These are phyloP conservation scores for Gobionotothen gibberifrons DNA, from an alignment of 2,797 vertebrate genomes.

Conservation along the genomic window DNA sequence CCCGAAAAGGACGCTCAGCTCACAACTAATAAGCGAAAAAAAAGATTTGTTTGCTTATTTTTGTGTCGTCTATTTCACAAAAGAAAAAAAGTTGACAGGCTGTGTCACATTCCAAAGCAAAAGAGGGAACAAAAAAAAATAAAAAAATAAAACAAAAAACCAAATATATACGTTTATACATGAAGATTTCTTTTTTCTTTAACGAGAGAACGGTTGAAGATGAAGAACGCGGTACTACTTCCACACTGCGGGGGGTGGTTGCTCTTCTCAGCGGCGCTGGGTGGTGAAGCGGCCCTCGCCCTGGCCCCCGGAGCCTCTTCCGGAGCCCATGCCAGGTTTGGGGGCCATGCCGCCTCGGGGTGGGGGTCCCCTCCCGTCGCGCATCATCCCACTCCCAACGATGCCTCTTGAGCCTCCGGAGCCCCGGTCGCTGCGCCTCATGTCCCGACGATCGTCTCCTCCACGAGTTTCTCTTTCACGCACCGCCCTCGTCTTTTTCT, in stretches of 20 bases:
- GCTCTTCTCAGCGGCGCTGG: slow-evolving; percentile 90
- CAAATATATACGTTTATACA: slow-evolving; percentile 84
- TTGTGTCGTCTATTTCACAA: slow-evolving; percentile 87
- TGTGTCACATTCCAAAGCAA: slow-evolving; percentile 98
- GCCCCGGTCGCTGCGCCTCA: slow-evolving; percentile 90
- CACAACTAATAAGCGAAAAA: slow-evolving; percentile 92
- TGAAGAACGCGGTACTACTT: slow-evolving; percentile 91
- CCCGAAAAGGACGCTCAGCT: slow-evolving; percentile 89
- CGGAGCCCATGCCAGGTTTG: slow-evolving; percentile 90
- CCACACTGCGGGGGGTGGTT: slow-evolving; percentile 81
- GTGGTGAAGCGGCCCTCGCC: slow-evolving; percentile 92
- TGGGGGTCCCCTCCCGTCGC: slow-evolving; percentile 92
- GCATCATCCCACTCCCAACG: slow-evolving; percentile 91
- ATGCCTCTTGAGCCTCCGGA: slow-evolving; percentile 90
- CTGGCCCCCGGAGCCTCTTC: slow-evolving; percentile 87
- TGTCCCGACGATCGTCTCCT: slow-evolving; percentile 89
- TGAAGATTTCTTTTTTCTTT: slow-evolving; percentile 82
- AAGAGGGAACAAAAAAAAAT: slow-evolving; percentile 63
- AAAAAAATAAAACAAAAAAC: slow-evolving; percentile 57
- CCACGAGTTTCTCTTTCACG: slow-evolving; percentile 93
- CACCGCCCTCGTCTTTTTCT: slow-evolving; percentile 95
- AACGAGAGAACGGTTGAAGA: slow-evolving; percentile 94
- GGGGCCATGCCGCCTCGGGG: slow-evolving; percentile 90
- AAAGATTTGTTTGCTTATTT: slow-evolving; percentile 80
- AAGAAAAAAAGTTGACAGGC: slow-evolving; percentile 88